Evolutionary conservation across 2,888 invertebrate genomes (phyloP).

Genomic region (Xanthorhoe spadicearia): DNA sequence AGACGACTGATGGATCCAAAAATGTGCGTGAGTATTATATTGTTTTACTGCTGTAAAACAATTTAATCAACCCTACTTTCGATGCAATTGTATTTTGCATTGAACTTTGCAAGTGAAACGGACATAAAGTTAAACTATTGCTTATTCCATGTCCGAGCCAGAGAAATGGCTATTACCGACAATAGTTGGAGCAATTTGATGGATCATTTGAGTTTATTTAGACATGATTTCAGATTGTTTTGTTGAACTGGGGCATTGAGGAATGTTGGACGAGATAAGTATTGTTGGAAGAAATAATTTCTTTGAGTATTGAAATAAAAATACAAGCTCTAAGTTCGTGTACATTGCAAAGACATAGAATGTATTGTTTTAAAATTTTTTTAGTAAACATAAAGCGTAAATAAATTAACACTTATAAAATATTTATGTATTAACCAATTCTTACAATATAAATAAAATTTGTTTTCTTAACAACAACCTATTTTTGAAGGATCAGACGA

Average conservation of each 20-base stretch:
- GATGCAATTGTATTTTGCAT: neutral
- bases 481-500: no score
- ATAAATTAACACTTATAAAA: no score
- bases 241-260: slow-evolving; percentile 40
- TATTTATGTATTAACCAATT: no score
- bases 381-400: no score
- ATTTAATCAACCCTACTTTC: neutral
- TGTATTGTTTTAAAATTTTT: no score
- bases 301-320: neutral
- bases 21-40: no score
- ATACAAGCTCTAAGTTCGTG: neutral
- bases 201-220: slow-evolving; percentile 45
- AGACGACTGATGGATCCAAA: no score
- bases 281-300: neutral
- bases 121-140: neutral
- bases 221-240: slow-evolving; percentile 39
- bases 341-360: no score
- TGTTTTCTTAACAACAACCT: no score
- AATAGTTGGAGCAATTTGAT: slow-evolving; percentile 50
- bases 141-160: slow-evolving; percentile 45
- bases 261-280: slow-evolving; percentile 27
- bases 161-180: slow-evolving; percentile 57
- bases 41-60: no score
- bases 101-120: slow-evolving; percentile 15
- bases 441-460: no score